Conservation (phyloP, 2,113 vertebrate genomes). For the Benitochromis conjunctus region DNA sequence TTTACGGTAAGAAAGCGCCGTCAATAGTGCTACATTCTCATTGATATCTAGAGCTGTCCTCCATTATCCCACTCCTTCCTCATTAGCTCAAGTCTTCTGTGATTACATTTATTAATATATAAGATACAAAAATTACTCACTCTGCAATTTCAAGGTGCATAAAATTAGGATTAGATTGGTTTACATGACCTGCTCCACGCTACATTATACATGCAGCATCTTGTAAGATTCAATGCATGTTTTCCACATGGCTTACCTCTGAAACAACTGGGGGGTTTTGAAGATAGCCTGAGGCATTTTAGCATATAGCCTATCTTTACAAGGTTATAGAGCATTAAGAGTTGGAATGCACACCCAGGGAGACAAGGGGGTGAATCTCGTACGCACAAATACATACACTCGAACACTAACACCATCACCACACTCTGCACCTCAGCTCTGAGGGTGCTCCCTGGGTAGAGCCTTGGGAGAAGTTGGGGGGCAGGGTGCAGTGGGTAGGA, state of each 20-base stretch:
- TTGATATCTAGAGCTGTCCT: not conserved
- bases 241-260: slow-evolving; percentile 67
- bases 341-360: slow-evolving; percentile 52
- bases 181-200: slow-evolving; percentile 47
- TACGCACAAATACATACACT: not conserved
- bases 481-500: slow-evolving; percentile 23
- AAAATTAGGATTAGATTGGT: slow-evolving; percentile 39
- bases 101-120: slow-evolving; percentile 26
- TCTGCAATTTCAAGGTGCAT: not conserved
- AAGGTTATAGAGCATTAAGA: slow-evolving; percentile 70
- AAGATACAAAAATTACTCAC: slow-evolving; percentile 4
- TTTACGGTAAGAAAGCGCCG: slow-evolving; percentile 23
- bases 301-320: slow-evolving; percentile 60
- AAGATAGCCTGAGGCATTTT: slow-evolving; percentile 25
- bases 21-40: not conserved
- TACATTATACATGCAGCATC: slow-evolving; percentile 73
- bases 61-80: not conserved
- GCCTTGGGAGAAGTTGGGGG: slow-evolving; percentile 10
- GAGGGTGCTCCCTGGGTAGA: slow-evolving; percentile 18
- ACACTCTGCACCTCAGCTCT: slow-evolving; percentile 26
- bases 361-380: slow-evolving; percentile 22
- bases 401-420: slow-evolving; percentile 1
- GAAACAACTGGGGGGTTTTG: slow-evolving; percentile 57
- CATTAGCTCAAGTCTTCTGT: not conserved
- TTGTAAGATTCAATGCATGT: slow-evolving; percentile 72